phyloP scores from a whole-genome alignment of 37 sponge, comb jelly and placozoan species.

The Ianthella basta region DNA sequence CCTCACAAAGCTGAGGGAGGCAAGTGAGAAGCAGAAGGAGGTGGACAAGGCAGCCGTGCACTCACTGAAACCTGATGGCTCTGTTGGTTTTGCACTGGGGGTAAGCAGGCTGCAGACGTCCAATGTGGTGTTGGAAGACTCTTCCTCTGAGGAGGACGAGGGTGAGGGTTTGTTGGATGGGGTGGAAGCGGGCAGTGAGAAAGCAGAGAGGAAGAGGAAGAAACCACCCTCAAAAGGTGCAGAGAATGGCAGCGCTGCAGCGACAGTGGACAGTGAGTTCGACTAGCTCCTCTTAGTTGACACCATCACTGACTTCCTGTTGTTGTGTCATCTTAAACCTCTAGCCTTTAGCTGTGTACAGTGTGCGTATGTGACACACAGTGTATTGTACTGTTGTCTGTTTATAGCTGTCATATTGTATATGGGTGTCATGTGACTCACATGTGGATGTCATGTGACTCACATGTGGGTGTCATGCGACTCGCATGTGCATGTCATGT shows the following conservation, averaged over 20 bases:
- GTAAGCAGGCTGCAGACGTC: slow-evolving; percentile 30
- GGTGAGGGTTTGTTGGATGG: slow-evolving; percentile 8
- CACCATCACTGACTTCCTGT: no score
- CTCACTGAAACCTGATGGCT: slow-evolving; percentile 56
- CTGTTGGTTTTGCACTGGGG: slow-evolving; percentile 64
- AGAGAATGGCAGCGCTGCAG: background rate
- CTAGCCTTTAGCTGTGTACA: no score
- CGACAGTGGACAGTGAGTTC: no score
- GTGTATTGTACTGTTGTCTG: no score
- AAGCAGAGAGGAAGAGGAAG: slow-evolving; percentile 4
- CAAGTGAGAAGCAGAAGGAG: slow-evolving; percentile 12
- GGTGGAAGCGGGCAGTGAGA: background rate
- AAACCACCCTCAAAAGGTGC: background rate
- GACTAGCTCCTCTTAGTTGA: no score
- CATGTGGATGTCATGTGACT: no score
- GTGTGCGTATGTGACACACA: no score
- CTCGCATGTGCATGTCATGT: no score
- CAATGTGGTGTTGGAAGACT: slow-evolving; percentile 3
- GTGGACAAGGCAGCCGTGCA: slow-evolving; percentile 36
- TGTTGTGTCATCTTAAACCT: no score
- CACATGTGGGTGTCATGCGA: no score
- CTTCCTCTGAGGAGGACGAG: slow-evolving; percentile 31
- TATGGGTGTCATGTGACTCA: no score
- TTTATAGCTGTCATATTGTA: no score
- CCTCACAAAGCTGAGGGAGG: slow-evolving; percentile 38